Conservation (phyloP, 2,113 vertebrate genomes). For the Tupaia chinensis region DNA sequence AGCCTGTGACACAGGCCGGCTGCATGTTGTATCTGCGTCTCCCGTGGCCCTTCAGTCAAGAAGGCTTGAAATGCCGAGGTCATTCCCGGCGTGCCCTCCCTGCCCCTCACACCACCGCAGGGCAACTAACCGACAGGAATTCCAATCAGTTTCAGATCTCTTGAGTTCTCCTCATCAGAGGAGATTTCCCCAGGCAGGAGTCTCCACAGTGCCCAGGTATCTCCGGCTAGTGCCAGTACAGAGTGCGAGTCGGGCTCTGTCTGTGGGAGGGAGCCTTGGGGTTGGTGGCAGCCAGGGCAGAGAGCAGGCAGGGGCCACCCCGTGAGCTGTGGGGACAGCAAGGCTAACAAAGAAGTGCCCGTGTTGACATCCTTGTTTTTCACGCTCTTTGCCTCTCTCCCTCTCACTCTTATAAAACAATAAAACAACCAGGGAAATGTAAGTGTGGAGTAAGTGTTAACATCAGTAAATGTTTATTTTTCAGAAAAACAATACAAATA, state of each 20-base stretch:
- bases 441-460: not conserved
- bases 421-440: not conserved
- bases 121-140: not conserved
- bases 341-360: no score
- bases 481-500: no score
- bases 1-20: not conserved
- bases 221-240: not conserved
- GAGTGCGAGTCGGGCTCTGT: not conserved
- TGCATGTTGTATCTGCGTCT: not conserved
- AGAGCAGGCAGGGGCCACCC: fast-evolving
- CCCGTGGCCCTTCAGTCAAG: no score
- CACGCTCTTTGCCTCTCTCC: not conserved
- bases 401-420: no score
- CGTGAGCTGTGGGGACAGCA: not conserved
- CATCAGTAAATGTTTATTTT: not conserved
- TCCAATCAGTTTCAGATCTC: not conserved
- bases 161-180: not conserved
- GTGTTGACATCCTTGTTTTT: not conserved
- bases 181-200: not conserved
- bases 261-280: not conserved
- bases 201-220: not conserved
- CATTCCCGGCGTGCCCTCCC: not conserved
- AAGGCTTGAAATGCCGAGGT: fast-evolving
- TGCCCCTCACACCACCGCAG: no score
- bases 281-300: no score